These are phyloP conservation scores for Callinectes sapidus DNA, from an alignment of 2,888 invertebrate genomes.

Conservation along the genomic window DNA sequence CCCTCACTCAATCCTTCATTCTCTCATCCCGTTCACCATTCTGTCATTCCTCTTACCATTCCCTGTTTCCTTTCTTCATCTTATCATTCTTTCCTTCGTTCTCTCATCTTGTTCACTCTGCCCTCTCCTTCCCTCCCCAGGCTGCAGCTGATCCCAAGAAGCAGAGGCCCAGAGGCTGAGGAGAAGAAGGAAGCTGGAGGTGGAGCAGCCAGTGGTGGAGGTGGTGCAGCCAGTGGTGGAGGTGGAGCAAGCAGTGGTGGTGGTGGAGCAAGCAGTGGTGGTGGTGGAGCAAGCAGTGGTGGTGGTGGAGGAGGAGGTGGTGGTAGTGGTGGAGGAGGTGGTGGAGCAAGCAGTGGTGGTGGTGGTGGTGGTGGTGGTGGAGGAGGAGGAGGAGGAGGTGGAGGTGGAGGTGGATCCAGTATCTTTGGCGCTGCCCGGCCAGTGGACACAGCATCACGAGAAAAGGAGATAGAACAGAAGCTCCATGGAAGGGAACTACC, in stretches of 20 bases:
- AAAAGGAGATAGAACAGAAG: conserved; percentile 65
- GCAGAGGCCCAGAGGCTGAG: conserved; percentile 8
- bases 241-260: conserved; percentile 19
- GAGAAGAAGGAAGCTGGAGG: background rate
- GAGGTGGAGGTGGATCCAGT: conserved; percentile 42
- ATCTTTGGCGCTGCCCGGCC: conserved; percentile 68
- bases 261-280: background rate
- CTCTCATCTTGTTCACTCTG: background rate
- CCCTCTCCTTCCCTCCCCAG: background rate
- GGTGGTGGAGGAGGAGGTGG: background rate
- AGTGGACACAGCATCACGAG: conserved; percentile 65
- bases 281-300: background rate
- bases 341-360: background rate
- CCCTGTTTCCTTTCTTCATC: background rate
- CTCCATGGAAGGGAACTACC: background rate
- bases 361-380: background rate
- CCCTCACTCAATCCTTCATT: background rate
- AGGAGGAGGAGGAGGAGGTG: background rate
- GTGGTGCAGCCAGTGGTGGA: no score
- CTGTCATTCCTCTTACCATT: no score
- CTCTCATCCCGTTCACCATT: background rate
- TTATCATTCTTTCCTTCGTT: background rate
- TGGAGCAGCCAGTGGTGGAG: background rate
- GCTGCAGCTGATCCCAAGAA: conserved; percentile 34
- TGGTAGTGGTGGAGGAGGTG: background rate